Evolutionary conservation across 2,888 invertebrate species (phyloP).

Genomic region (Aleiodes alternator): DNA sequence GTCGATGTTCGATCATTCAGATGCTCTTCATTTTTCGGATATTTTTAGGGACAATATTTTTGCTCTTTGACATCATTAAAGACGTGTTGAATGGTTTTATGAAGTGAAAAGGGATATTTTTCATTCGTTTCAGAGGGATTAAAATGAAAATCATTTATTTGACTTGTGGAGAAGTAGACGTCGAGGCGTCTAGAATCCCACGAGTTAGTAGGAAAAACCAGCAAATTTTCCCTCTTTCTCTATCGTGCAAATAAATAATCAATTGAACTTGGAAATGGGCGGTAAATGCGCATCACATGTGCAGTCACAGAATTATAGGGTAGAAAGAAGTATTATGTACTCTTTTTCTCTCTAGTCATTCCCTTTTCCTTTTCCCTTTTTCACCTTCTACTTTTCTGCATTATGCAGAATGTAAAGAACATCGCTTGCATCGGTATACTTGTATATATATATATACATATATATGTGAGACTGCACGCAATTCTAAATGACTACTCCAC

Average conservation of each 20-base stretch:
- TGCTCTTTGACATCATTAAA: neutral
- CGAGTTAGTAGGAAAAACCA: slow-evolving; percentile 21
- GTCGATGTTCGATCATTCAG: neutral
- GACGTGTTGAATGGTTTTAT: neutral
- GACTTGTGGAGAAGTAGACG: slow-evolving; percentile 22
- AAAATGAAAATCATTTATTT: neutral
- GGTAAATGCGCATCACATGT: slow-evolving; percentile 33
- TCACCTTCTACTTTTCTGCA: slow-evolving; percentile 27
- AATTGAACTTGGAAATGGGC: slow-evolving; percentile 40
- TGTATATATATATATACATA: no score
- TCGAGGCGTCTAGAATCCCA: slow-evolving; percentile 1
- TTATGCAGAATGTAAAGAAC: slow-evolving; percentile 28
- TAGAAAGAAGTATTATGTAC: slow-evolving; percentile 42
- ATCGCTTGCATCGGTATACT: slow-evolving; percentile 11
- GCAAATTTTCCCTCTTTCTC: neutral
- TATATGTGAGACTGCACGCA: slow-evolving; percentile 7
- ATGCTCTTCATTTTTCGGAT: neutral
- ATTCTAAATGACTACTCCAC: slow-evolving; percentile 19
- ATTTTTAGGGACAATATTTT: no score
- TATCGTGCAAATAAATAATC: slow-evolving; percentile 41
- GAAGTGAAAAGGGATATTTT: neutral
- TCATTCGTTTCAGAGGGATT: neutral
- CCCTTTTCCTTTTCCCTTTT: neutral
- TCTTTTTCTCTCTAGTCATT: slow-evolving; percentile 27
- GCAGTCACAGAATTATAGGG: slow-evolving; percentile 52